phyloP scores from a whole-genome alignment of 2,113 vertebrate genomes.

The Conger conger region DNA sequence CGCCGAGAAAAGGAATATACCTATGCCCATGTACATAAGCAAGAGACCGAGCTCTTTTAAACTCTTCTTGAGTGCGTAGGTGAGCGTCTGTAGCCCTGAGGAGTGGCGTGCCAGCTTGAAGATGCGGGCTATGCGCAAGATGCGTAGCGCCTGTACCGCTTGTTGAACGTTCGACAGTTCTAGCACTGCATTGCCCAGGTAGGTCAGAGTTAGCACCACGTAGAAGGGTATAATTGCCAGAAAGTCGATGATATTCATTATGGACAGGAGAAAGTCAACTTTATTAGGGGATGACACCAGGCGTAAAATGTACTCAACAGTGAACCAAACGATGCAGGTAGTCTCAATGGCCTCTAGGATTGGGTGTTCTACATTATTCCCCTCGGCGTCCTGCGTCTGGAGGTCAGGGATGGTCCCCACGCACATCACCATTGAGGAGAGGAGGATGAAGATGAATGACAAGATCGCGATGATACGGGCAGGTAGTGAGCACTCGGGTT shows the following conservation, averaged over 20 bases:
- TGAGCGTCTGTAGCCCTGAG: conserved; percentile 91
- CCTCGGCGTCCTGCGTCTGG: conserved; percentile 81
- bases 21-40: conserved; percentile 95
- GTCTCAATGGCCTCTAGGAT: conserved; percentile 91
- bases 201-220: conserved; percentile 84
- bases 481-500: conserved; percentile 87
- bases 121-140: conserved; percentile 93
- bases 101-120: conserved; percentile 97
- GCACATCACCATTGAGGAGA: conserved; percentile 93
- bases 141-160: conserved; percentile 90
- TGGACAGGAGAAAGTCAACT: conserved; percentile 81
- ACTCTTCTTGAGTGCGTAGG: conserved; percentile 92
- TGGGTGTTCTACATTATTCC: conserved; percentile 84
- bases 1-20: conserved; percentile 95
- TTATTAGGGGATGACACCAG: conserved; percentile 87
- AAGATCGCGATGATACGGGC: conserved; percentile 83
- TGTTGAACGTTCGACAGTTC: conserved; percentile 94
- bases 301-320: conserved; percentile 86
- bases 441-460: conserved; percentile 92
- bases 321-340: conserved; percentile 94
- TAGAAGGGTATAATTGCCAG: conserved; percentile 95
- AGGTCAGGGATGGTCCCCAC: conserved; percentile 92
- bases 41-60: conserved; percentile 92
- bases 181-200: conserved; percentile 85
- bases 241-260: conserved; percentile 96